Conservation (phyloP, 2,797 vertebrate genomes). For the Harpagifer antarcticus region DNA sequence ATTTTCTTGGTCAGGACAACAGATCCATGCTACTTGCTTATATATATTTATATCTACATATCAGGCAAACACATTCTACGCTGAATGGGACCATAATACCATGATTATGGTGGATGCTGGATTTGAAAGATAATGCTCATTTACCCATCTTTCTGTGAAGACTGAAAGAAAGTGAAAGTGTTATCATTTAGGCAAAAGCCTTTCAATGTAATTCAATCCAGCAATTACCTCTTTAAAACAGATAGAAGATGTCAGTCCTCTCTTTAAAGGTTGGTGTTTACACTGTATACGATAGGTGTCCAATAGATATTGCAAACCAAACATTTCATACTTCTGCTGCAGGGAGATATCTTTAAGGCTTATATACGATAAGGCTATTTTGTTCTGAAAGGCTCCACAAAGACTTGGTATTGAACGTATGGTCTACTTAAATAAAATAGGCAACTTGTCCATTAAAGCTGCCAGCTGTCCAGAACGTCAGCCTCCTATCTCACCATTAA, state of each 20-base stretch:
- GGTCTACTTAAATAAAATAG: constrained; percentile 22
- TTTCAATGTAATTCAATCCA: too few species aligned
- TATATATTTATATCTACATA: too few species aligned
- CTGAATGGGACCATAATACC: too few species aligned
- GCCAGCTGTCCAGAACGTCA: constrained; percentile 32
- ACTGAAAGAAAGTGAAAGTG: too few species aligned
- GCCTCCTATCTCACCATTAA: constrained; percentile 26
- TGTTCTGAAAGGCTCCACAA: background rate
- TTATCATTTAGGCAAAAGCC: too few species aligned
- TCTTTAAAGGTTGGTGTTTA: background rate
- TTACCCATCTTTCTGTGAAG: too few species aligned
- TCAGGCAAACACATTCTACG: too few species aligned
- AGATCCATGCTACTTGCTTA: too few species aligned
- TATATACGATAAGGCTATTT: background rate
- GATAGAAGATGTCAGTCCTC: background rate
- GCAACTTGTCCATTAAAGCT: constrained; percentile 34
- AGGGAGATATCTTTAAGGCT: background rate
- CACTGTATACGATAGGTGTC: background rate
- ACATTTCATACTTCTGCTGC: background rate
- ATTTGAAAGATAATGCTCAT: too few species aligned
- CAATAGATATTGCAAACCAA: background rate
- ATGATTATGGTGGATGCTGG: too few species aligned
- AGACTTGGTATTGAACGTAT: constrained; percentile 11
- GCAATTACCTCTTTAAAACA: too few species aligned
- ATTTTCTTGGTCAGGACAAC: background rate